Evolutionary conservation across 1,140 invertebrate genomes (phyloP), one percentile per base, ranked within the genome.

Genomic region (Monochamus saltuarius): DNA sequence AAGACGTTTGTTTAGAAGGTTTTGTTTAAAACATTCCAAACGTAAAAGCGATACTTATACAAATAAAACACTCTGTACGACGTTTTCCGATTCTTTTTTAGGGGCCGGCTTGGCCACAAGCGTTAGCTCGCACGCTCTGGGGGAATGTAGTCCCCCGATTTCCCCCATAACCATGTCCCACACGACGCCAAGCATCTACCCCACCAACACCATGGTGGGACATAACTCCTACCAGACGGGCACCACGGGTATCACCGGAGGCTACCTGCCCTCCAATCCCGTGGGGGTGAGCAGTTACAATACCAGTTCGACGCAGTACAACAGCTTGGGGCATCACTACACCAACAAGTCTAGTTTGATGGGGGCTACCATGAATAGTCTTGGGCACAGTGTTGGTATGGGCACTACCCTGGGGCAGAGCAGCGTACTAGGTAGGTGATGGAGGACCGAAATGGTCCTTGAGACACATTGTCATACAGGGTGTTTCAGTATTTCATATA

Each of bases 131-230:
- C 82, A 83, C 73, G 81, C 81, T 11, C 68, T 83, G 36, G 82
- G 82, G 54, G 83, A 84, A 56, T 81, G 80, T 64, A 81, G 82
- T 63, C 83, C 83, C 29, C 80, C 80, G 1, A 81, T 82, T 47
- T 83, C 82, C 17, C 77, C 82, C 39, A 81, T 83, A 29, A 82
- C 82, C 55, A 79, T 80, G 66, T 83, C 82, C 59, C 78, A 79
- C 45, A 79, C 77, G 43, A 75, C 77, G 36, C 75, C 73, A n/a
- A 74, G 71, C 55, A 74, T 76, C 38, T 76, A 73, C 59, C 73
- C 79, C 0, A 78, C 62, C 75, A 67, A 76, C 13, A 73, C 76
- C 38, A 17, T 46, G 16, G 52, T 61, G 19, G 56, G 59, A 2
- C 65, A 66, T 10, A 61, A 66, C 55, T 53, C 57, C 10, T 66